Percentiles rank a stretch among this genome's conserved stretches.
Conservation (phyloP, 2,113 vertebrate genomes). For the Pluvianellus socialis region DNA sequence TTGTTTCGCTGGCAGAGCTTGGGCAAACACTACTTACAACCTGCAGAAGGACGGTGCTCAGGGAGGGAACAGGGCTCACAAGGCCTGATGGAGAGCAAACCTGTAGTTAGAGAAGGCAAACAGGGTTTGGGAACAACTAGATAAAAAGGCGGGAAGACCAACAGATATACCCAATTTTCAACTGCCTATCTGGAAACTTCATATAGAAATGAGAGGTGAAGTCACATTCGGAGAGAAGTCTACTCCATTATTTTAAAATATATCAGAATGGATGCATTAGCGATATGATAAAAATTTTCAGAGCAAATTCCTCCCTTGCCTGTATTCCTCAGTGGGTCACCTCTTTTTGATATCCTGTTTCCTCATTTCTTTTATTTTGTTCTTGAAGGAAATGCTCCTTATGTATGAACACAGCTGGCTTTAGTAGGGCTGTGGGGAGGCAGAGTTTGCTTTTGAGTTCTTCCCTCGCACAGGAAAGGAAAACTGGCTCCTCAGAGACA, state of each 20-base stretch:
- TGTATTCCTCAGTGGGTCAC: slow-evolving; percentile 8
- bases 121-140: not conserved
- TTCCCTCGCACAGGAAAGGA: slow-evolving; percentile 44
- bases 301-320: not conserved
- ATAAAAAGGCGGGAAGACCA: not conserved
- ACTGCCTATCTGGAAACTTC: not conserved
- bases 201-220: not conserved
- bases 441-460: not conserved
- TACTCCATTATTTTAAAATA: not conserved
- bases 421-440: not conserved
- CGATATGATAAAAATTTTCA: not conserved
- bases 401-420: slow-evolving; percentile 32
- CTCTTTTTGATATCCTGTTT: not conserved
- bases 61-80: not conserved
- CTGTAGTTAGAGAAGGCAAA: not conserved
- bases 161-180: not conserved
- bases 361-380: not conserved
- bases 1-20: not conserved
- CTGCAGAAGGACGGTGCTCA: accelerated
- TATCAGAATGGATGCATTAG: not conserved
- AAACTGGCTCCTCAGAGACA: slow-evolving; percentile 21
- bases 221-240: not conserved
- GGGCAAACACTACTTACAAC: not conserved
- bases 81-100: not conserved
- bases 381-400: slow-evolving; percentile 10